Evolutionary conservation across 1,140 invertebrate species (phyloP).

Genomic region (Magallana gigas): DNA sequence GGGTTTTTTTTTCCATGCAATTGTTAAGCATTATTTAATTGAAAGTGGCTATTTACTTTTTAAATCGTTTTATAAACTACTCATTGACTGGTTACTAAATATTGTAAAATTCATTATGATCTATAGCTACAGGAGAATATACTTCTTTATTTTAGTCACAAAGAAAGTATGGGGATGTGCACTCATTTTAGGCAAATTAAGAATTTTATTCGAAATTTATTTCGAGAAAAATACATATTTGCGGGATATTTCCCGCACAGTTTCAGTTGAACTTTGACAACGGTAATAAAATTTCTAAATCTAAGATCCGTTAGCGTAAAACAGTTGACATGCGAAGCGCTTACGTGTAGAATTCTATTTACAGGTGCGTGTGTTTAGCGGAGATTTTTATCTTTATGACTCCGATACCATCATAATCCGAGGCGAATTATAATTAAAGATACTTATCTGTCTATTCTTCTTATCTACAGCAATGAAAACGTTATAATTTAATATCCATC

Average conservation of each 20-base stretch:
- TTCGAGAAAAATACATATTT: not conserved
- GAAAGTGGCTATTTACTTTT: no score
- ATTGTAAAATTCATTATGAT: no score
- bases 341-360: not conserved
- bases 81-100: no score
- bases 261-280: not conserved
- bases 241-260: not conserved
- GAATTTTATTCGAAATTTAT: not conserved
- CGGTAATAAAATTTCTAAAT: constrained; percentile 10
- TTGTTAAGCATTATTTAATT: no score
- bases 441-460: not conserved
- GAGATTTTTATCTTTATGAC: not conserved
- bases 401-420: not conserved
- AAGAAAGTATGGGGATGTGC: no score
- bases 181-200: not conserved
- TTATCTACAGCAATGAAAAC: not conserved
- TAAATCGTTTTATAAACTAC: no score
- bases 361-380: not conserved
- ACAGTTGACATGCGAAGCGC: not conserved
- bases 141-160: no score
- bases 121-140: no score
- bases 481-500: no score
- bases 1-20: no score
- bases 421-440: constrained; percentile 1
- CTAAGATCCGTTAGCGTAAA: not conserved